Percentiles rank a stretch among this genome's conserved stretches.
Conservation (phyloP, 1,140 invertebrate genomes). For the Drosophila sechellia region DNA sequence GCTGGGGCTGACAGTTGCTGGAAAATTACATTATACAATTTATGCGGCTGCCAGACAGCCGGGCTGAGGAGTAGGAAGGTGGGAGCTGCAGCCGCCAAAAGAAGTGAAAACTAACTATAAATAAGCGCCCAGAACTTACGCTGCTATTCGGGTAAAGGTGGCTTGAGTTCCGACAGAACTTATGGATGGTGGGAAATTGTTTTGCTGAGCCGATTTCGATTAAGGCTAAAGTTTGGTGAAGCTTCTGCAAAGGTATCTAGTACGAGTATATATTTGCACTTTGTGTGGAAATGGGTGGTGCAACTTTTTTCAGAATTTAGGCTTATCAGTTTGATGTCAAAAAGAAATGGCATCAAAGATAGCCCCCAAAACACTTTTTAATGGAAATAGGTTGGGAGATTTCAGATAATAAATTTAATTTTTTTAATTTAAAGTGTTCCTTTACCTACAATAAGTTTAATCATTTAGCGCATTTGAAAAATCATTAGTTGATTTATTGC, state of each 20-base stretch:
- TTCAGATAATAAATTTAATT: no score
- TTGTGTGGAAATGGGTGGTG: neutral
- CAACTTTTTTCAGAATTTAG: neutral
- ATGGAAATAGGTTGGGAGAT: no score
- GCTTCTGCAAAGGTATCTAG: neutral
- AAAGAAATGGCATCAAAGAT: no score
- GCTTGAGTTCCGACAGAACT: conserved; percentile 17
- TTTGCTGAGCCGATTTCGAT: conserved; percentile 43
- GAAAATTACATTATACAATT: conserved; percentile 83
- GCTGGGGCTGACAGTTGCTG: conserved; percentile 49
- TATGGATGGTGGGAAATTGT: conserved; percentile 40
- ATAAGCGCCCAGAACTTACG: conserved; percentile 37
- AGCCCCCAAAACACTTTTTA: no score
- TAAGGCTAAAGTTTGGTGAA: conserved; percentile 32
- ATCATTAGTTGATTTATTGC: no score
- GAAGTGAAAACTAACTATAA: conserved; percentile 51
- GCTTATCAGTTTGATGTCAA: no score
- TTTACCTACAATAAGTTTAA: no score
- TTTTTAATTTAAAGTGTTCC: no score
- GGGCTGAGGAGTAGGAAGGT: conserved; percentile 21
- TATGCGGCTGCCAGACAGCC: conserved; percentile 72
- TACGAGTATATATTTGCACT: neutral
- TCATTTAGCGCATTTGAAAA: neutral
- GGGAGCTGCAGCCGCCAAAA: conserved; percentile 43
- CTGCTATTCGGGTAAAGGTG: conserved; percentile 11